Evolutionary conservation across 2,888 invertebrate genomes (phyloP), one percentile per base, ranked within the genome.

Genomic region (Acleris holmiana): DNA sequence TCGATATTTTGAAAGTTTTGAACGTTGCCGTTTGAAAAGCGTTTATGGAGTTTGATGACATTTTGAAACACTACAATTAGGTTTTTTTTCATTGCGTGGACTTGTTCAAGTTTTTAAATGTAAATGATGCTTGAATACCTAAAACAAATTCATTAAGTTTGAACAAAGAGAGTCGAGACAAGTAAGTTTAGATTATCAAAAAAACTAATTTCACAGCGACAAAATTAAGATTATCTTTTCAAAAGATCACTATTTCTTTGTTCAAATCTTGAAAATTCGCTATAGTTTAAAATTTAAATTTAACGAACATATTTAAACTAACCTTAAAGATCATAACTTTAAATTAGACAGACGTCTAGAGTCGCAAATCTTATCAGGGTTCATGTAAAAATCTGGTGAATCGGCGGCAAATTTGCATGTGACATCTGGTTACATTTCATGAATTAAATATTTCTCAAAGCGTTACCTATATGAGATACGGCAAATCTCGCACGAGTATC

Each of bases 391-490:
- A 48, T 58, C 10, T 46, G 47, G 35, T 21, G 46, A 62, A 57
- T 56, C 56, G 56, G 17, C 40, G 21, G 50, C 8, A 7, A 19
- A 64, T 58, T 64, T 58, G 58, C 58, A 58, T 63, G 17, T 46
- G 40, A 40, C 40, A 55, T 55, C 41, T 40, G 53, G 61, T 54
- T 19, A 64, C 58, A 41, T 41, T 59, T 64, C 64, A 64, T 64
- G 64, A 64, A 64, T 64, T 64, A 64, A 64, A 64, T 64, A 64
- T 64, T 48, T 58, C 23, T 13, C 41, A 47, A 46, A 40, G n/a
- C 48, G 23, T 55, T 55, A 64, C 64, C 64, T 58, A 29, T 54
- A 35, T 48, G 48, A 29, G 53, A 58, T 48, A 58, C 8, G 58
- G 48, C 25, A 53, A 23, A 44, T 55, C 41, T 55, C 55, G 41